Evolutionary conservation across 2,113 vertebrate genomes (phyloP), one percentile per base, ranked within the genome.

Genomic region (Dendropsophus ebraccatus): DNA sequence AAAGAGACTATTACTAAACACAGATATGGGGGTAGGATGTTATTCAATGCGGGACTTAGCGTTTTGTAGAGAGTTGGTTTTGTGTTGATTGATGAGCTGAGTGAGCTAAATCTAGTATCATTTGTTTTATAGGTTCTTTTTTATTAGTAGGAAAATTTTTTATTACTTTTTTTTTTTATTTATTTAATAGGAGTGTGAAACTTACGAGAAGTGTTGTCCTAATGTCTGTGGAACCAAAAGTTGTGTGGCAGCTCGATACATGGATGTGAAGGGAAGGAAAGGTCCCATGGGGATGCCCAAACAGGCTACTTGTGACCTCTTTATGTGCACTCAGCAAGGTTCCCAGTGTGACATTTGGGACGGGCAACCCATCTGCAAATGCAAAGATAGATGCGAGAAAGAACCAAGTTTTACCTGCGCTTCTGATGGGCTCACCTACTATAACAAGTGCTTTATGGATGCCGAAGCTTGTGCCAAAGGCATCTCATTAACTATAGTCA

Each of bases 361-460:
- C 0, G 96, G 96, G 10, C 96, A 98, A 90, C 97, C 97, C 0
- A 94, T 98, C 87, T 99, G 98, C 86, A 99, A 97, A 88, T 99
- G 98, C 92, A 93, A 92, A 52, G 98, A 99, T 72, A 95, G 97
- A 47, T 99, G 98, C 1, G 98, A 99, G 94, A 95, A 96, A 86
- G 97, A 99, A 89, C 98, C 98, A 0, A 96, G 96, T 87, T 99
- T 99, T 87, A 99, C 98, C 78, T 99, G 98, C 0, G 98, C 98
- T 60, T 99, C 98, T 0, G 98, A 99, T 0, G 97, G 98, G 69
- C 96, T 99, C 93, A 99, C 98, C 41, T 99, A 99, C 92, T 99
- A 98, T 90, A 99, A 99, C 90, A 97, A 95, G 88, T 99, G 98
- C 90, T 99, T 96, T 93, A 99, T 99, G 98, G 98, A 99, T 0